Evolutionary conservation across 2,888 invertebrate species (phyloP), one percentile per base, ranked within the genome.

Genomic region (Nemotelus nigrinus): DNA sequence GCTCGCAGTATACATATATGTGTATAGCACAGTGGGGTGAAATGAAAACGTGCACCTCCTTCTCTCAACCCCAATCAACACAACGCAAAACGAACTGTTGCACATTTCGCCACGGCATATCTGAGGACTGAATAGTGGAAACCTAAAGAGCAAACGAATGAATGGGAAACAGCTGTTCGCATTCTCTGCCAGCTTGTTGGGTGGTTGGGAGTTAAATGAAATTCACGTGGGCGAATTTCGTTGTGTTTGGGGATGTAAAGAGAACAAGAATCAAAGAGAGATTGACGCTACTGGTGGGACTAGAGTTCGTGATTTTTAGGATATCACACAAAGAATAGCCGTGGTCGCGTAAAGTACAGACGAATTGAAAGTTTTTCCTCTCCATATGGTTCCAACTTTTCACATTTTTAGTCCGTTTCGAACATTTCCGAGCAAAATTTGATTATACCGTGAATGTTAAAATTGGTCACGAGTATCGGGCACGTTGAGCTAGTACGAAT

Each of bases 81-180:
- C 10, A 8, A 39, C 3, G 47, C 7, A 43, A 41, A 70, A 70
- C 70, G 70, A 70, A 70, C 70, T 70, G 70, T 70, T 70, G 70
- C 70, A 70, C 43, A 47, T 55, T 3, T 7, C n/a, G 8, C 8
- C 3, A 39, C 41, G 25, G 58, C 25, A 25, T 25, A 25, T 25
- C 25, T 25, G 25, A 25, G 25, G 25, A 25, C 25, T 25, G 25
- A 25, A 25, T 25, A 25, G 25, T 25, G 25, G 25, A 25, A 25
- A 25, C 25, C 25, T 25, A 25, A 25, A 3, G 10, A n/a, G 50
- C 25, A 55, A 39, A 39, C 43, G 41, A 6, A 8, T 50, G 65
- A 25, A 48, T 7, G 47, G 44, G 43, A 55, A 70, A 70, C 70
- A 70, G 70, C 70, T 70, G 70, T 70, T 70, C 39, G 43, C 53